Base-by-base conservation (phyloP, 2,797 vertebrate genomes). In the Paguma larvata region DNA sequence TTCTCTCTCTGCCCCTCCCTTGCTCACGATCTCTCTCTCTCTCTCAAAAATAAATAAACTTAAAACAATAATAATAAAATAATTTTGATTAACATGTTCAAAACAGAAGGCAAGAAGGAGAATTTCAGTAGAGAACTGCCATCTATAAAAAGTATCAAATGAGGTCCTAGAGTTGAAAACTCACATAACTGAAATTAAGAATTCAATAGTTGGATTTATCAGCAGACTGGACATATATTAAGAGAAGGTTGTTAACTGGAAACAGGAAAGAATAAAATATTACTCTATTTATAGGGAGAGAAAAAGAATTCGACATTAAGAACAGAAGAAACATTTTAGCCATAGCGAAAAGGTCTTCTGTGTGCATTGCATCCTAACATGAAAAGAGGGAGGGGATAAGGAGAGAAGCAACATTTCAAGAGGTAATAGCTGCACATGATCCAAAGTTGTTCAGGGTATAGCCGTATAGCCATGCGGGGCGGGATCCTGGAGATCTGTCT, bases 91-190 rank as follows among this genome's bases (percentile, higher is more conserved):
- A 59, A 46, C 4, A 68, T 62, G 38, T 56, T 89, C 32, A 83
- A 88, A 95, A 87, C 7, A 68, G 63, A 85, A 70, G 16, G 90
- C 13, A 78, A 51, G 30, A 70, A 75, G 41, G 18, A 72, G n/a
- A 89, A 79, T 75, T 94, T 96, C 15, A 77, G 34, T 67, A 68
- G 70, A 91, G 13, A 96, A 78, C 7, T 21, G 6, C 44, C 38
- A 65, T 34, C 21, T 80, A 67, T 34, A 48, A 78, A 59, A 85
- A 62, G 9, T 38, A 85, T 16, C 56, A 34, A 59, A n/a, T 62
- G 53, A 91, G 78, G 82, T 65, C 63, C 34, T 87, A 48, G 23
- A 95, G 32, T 77, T 77, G 25, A 92, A 82, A 94, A 88, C 62
- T 75, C 30, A 75, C 3, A 51, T 53, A 79, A 70, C 3, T 80